Conservation (phyloP, 30 jellyfish, hydroid and myxozoan genomes). For the Catostylus mosaicus region DNA sequence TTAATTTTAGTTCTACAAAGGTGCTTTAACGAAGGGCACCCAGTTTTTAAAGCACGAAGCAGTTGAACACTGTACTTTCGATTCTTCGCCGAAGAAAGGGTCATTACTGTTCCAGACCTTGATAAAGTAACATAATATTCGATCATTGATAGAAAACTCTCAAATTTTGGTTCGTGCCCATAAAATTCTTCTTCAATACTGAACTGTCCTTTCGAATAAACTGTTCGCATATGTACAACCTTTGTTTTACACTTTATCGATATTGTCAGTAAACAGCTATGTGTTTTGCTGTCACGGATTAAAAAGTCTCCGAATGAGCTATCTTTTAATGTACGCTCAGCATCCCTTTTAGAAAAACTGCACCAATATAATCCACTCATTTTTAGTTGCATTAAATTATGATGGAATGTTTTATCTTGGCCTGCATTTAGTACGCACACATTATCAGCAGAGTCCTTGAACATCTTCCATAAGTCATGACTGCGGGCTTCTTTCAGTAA, state of each 20-base stretch:
- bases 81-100: conserved; percentile 7
- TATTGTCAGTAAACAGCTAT: conserved; percentile 12
- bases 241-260: conserved; percentile 30
- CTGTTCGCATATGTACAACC: conserved; percentile 36
- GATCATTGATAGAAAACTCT: conserved; percentile 20
- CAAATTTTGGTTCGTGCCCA: conserved; percentile 23
- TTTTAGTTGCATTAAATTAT: conserved; percentile 2
- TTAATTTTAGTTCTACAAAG: conserved; percentile 48
- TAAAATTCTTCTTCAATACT: conserved; percentile 47
- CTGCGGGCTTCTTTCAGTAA: background rate
- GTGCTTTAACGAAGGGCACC: conserved; percentile 43
- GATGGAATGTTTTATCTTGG: background rate
- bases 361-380: conserved; percentile 64
- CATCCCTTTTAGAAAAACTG: conserved; percentile 27
- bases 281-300: conserved; percentile 43
- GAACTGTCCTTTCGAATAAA: conserved; percentile 29
- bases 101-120: background rate
- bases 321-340: conserved; percentile 15
- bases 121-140: conserved; percentile 33
- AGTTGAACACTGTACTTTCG: conserved; percentile 11
- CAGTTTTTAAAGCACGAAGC: conserved; percentile 31
- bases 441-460: conserved; percentile 4
- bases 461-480: conserved; percentile 28
- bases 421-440: conserved; percentile 1
- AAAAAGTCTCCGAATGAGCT: conserved; percentile 41